phyloP scores from a whole-genome alignment of 2,113 vertebrate species.

The Athene cunicularia region DNA sequence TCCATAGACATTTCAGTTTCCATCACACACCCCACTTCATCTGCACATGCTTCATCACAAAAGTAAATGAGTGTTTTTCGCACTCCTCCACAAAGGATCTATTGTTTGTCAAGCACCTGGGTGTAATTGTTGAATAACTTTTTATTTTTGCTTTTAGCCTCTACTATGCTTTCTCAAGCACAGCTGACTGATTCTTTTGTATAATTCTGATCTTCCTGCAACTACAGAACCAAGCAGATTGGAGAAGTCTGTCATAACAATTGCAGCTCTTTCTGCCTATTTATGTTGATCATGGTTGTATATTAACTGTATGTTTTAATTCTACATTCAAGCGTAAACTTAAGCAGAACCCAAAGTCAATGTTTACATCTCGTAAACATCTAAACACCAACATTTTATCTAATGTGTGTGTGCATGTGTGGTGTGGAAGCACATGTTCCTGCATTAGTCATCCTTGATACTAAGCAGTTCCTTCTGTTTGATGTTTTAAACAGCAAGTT shows the following conservation, averaged over 20 bases:
- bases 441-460: conserved; percentile 61
- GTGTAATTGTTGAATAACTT: not conserved
- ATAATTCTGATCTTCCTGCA: not conserved
- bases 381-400: conserved; percentile 56
- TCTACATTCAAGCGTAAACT: conserved; percentile 24
- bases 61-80: not conserved
- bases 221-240: not conserved
- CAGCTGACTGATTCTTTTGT: not conserved
- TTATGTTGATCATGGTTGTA: not conserved
- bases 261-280: conserved; percentile 6
- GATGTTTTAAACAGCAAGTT: conserved; percentile 68
- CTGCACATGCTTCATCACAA: not conserved
- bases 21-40: not conserved
- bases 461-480: conserved; percentile 73
- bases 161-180: not conserved
- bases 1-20: not conserved
- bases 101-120: conserved; percentile 6
- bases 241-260: not conserved
- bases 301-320: not conserved
- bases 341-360: conserved; percentile 53
- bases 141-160: conserved; percentile 1
- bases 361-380: conserved; percentile 36
- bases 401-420: conserved; percentile 29
- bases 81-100: not conserved
- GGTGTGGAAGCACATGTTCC: conserved; percentile 53